phyloP scores from a whole-genome alignment of 2,888 invertebrate genomes.

The Drosophila leonis region DNA sequence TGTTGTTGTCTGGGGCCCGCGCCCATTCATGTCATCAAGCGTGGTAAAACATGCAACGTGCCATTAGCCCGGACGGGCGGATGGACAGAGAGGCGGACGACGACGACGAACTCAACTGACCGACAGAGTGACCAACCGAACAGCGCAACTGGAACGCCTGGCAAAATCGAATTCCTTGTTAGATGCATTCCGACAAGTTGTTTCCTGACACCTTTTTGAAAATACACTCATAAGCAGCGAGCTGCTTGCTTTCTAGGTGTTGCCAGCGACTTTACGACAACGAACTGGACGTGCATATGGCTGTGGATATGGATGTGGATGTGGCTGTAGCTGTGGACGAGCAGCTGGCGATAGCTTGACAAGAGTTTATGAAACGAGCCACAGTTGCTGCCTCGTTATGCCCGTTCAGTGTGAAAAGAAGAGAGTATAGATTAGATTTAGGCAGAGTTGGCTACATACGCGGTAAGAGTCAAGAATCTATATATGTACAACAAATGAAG shows the following conservation, averaged over 20 bases:
- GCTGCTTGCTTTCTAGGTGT: conserved; percentile 72
- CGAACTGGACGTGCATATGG: conserved; percentile 34
- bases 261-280: conserved; percentile 76
- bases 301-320: conserved; percentile 13
- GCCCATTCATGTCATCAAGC: conserved; percentile 85
- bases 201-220: conserved; percentile 86
- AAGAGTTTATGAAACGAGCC: conserved; percentile 81
- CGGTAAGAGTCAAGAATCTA: no score
- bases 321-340: conserved; percentile 38
- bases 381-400: conserved; percentile 54
- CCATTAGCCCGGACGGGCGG: conserved; percentile 80
- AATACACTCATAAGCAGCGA: conserved; percentile 78
- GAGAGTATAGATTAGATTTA: background rate
- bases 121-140: conserved; percentile 54
- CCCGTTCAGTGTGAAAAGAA: background rate
- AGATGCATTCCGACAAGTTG: conserved; percentile 86
- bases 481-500: no score
- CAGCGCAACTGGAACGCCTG: conserved; percentile 69
- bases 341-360: conserved; percentile 73
- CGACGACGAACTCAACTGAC: conserved; percentile 16
- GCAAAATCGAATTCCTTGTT: conserved; percentile 86
- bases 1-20: conserved; percentile 80
- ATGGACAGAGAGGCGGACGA: conserved; percentile 25
- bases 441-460: no score
- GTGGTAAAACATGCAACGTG: conserved; percentile 85